Base-by-base conservation (phyloP, 2,888 invertebrate species). In the Metacarcinus magister region DNA sequence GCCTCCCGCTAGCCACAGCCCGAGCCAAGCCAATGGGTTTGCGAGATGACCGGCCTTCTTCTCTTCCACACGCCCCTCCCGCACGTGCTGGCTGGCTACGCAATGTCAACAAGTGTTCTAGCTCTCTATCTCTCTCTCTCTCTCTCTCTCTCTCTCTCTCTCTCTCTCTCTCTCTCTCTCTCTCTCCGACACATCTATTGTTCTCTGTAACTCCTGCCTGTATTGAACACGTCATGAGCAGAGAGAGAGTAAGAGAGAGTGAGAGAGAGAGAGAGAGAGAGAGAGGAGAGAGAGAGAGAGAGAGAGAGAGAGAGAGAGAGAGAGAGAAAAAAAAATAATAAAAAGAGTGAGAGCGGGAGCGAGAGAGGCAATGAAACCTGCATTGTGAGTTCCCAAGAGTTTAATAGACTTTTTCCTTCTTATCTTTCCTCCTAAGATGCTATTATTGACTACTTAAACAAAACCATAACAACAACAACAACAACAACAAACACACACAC, bases 261-360 rank as follows among this genome's bases (percentile, higher is more conserved):
- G 91, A 91, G 43, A 91, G 91, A 91, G 43, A 91, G 92, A 92
- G 44, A 92, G 44, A 92, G 92, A 92, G 44, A 92, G 92, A 92
- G 44, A 92, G 92, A 92, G 44, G 92, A 92, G 44, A 92, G 92
- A 92, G 44, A 92, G 92, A 92, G 44, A 46, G 91, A 46, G 43
- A 92, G 92, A 92, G 44, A 92, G 92, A 92, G 44, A 92, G 43
- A 43, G 10, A 92, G 46, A 92, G 16, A 92, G 28, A 44, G n/a
- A 44, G 28, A 46, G n/a, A 46, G n/a, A 92, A 19, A 67, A 19
- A 67, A 19, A 67, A 23, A 67, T 3, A 67, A 23, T 8, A 67
- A 19, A 44, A 3, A 16, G 92, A 43, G 16, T 3, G 54, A 54
- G 54, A 54, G 54, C 5, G 54, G 13, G 54, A 54, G 54, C 5